Evolutionary conservation across 2,888 invertebrate genomes (phyloP).

Genomic region (Candidula unifasciata): DNA sequence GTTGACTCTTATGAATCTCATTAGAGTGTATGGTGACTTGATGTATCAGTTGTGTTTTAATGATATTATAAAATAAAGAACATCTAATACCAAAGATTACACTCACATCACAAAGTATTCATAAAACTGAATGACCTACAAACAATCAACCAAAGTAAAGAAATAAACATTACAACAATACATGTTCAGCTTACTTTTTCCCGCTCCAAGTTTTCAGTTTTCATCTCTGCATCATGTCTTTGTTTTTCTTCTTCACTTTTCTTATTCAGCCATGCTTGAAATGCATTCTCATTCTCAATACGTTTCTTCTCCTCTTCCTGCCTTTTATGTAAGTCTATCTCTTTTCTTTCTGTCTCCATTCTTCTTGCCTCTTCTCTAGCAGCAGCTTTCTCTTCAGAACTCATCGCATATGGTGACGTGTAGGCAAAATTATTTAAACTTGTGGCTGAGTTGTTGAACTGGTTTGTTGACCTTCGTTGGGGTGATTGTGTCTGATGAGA

Average conservation of each 20-base stretch:
- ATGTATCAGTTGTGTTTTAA: too few relatives aligned
- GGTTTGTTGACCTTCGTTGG: slow-evolving; percentile 69
- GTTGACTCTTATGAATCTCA: too few relatives aligned
- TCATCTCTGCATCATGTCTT: slow-evolving; percentile 59
- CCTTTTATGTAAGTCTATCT: slow-evolving; percentile 62
- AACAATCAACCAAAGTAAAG: too few relatives aligned
- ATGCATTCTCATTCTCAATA: slow-evolving; percentile 65
- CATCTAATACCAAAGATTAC: too few relatives aligned
- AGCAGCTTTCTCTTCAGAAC: slow-evolving; percentile 64
- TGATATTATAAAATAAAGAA: too few relatives aligned
- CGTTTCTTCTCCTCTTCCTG: slow-evolving; percentile 65
- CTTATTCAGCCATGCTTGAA: slow-evolving; percentile 67
- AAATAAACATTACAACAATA: not conserved
- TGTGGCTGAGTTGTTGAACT: slow-evolving; percentile 60
- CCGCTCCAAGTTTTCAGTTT: slow-evolving; percentile 56
- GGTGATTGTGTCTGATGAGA: slow-evolving; percentile 57
- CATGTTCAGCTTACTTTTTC: slow-evolving; percentile 60
- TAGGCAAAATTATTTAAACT: slow-evolving; percentile 63
- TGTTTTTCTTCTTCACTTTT: slow-evolving; percentile 61
- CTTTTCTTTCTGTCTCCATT: slow-evolving; percentile 61
- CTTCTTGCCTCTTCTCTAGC: slow-evolving; percentile 58
- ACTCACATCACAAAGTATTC: too few relatives aligned
- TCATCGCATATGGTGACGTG: slow-evolving; percentile 73
- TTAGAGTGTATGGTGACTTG: too few relatives aligned
- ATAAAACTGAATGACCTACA: too few relatives aligned